These are phyloP conservation scores for Cyclophora punctaria DNA, from an alignment of 2,888 invertebrate genomes.

Conservation along the genomic window DNA sequence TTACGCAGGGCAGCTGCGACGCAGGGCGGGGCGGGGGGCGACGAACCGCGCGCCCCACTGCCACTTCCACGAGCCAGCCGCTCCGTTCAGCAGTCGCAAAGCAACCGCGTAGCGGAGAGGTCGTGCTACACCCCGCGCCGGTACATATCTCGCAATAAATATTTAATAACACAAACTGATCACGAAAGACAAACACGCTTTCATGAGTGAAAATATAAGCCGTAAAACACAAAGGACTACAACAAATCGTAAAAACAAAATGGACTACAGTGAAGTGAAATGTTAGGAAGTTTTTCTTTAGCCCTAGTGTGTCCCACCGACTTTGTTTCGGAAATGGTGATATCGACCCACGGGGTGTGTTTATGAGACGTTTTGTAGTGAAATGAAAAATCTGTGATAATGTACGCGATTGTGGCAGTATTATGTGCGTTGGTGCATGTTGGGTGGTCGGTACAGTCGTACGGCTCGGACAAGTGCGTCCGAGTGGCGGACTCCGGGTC, in stretches of 20 bases:
- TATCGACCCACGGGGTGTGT: constrained; percentile 74
- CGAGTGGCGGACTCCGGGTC: constrained; percentile 72
- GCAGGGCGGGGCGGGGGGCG: constrained; percentile 31
- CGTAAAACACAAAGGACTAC: constrained; percentile 30
- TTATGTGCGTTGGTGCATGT: constrained; percentile 72
- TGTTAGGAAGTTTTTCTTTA: constrained; percentile 66
- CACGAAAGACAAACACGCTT: constrained; percentile 37
- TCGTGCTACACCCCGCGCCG: constrained; percentile 47
- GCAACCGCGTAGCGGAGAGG: constrained; percentile 55
- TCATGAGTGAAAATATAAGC: constrained; percentile 42
- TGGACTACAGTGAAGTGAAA: constrained; percentile 67
- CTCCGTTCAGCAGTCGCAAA: constrained; percentile 63
- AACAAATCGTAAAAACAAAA: constrained; percentile 18
- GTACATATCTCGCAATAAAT: constrained; percentile 61
- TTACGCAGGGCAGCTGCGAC: constrained; percentile 40
- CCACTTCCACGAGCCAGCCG: constrained; percentile 60
- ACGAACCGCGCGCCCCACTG: constrained; percentile 60
- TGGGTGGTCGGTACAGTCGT: constrained; percentile 71
- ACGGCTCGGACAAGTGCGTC: constrained; percentile 69
- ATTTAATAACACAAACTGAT: constrained; percentile 60
- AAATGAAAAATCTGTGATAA: constrained; percentile 74
- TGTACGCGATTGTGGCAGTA: constrained; percentile 59
- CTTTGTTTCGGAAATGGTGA: constrained; percentile 75
- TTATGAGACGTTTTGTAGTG: constrained; percentile 71
- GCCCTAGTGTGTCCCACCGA: constrained; percentile 58